Conservation (phyloP, 92 coral and sea anemone species). For the Plumapathes pennacea region DNA sequence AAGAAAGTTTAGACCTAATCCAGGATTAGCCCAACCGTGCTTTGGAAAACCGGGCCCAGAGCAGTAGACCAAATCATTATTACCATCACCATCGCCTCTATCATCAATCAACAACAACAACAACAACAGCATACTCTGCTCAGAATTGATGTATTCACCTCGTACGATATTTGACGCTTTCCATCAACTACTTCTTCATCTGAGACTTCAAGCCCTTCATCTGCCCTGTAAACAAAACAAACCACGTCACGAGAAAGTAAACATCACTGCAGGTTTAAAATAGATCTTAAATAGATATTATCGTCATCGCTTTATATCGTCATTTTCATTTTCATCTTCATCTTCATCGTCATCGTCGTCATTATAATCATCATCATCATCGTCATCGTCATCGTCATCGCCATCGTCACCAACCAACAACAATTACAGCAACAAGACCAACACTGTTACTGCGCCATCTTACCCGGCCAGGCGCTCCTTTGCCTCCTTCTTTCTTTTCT, state of each 20-base stretch:
- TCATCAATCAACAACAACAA: no score
- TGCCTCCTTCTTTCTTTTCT: conserved; percentile 77
- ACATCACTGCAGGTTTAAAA: background rate
- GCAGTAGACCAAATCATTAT: no score
- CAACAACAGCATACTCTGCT: no score
- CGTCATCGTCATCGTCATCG: background rate
- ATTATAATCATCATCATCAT: background rate
- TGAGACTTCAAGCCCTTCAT: no score
- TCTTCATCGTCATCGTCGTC: background rate
- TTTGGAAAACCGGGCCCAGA: no score
- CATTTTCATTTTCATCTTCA: background rate
- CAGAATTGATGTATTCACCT: background rate
- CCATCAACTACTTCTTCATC: background rate
- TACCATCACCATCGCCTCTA: no score
- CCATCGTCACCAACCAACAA: background rate
- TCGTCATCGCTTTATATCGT: background rate
- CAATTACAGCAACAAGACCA: background rate
- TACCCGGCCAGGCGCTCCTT: conserved; percentile 61
- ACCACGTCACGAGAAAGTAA: no score
- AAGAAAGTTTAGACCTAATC: no score
- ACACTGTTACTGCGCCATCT: conserved; percentile 3
- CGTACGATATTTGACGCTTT: background rate
- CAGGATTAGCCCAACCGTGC: no score
- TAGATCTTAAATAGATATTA: background rate
- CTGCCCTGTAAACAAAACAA: no score